These are phyloP conservation scores for Manis pentadactyla DNA, from an alignment of 2,797 vertebrate species.

Conservation along the genomic window DNA sequence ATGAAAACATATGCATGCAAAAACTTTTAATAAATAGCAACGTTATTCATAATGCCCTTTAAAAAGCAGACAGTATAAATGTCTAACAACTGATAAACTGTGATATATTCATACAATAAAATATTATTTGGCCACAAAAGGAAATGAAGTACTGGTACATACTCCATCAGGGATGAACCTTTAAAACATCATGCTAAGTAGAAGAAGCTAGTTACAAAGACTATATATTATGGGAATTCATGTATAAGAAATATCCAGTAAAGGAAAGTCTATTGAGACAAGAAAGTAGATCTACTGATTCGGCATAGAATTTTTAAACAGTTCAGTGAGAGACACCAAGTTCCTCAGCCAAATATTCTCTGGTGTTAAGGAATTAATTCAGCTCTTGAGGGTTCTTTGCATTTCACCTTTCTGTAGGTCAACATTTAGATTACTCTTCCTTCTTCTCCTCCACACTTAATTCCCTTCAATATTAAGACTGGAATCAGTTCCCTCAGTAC, in stretches of 20 bases:
- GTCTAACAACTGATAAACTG: background rate
- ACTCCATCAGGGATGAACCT: background rate
- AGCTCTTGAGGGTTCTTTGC: background rate
- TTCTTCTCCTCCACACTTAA: background rate
- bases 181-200: background rate
- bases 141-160: background rate
- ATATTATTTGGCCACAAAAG: background rate
- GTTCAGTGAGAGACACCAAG: background rate
- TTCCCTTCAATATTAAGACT: background rate
- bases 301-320: background rate
- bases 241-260: background rate
- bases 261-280: background rate
- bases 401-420: background rate
- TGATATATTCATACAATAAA: background rate
- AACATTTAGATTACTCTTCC: background rate
- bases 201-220: background rate
- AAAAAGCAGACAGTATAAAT: background rate
- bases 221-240: background rate
- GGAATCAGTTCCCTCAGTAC: background rate
- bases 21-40: background rate
- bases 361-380: background rate
- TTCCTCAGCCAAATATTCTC: background rate
- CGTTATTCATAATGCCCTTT: background rate
- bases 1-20: background rate
- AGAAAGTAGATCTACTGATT: background rate